Percentiles rank a stretch among this genome's conserved stretches.
Conservation (phyloP, 2,888 invertebrate genomes). For the Chrysina gloriosa region DNA sequence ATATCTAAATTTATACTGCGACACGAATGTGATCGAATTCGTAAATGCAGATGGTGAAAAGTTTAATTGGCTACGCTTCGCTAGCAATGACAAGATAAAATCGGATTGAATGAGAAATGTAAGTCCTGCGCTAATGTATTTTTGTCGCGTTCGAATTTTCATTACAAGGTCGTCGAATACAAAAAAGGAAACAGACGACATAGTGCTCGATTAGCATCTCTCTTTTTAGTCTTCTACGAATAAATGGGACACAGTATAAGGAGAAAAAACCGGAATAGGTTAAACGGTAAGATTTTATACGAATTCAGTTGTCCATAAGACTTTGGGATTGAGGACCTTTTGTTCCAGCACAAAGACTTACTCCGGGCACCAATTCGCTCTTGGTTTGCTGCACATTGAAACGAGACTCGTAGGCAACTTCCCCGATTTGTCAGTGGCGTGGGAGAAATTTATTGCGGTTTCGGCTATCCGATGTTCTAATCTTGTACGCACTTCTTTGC, state of each 20-base stretch:
- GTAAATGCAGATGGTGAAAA: too few relatives aligned
- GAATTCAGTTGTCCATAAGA: conserved; percentile 43
- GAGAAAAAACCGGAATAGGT: conserved; percentile 46
- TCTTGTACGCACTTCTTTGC: conserved; percentile 44
- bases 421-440: conserved; percentile 50
- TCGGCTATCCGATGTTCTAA: conserved; percentile 53
- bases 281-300: conserved; percentile 49
- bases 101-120: not conserved
- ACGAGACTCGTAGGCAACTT: conserved; percentile 40
- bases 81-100: not conserved
- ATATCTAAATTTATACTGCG: too few relatives aligned
- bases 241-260: conserved; percentile 18
- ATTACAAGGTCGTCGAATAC: not conserved
- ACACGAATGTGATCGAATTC: too few relatives aligned
- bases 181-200: conserved; percentile 23
- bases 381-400: conserved; percentile 32
- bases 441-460: conserved; percentile 54
- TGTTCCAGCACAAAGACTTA: conserved; percentile 51
- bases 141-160: not conserved
- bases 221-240: conserved; percentile 12
- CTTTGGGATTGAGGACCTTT: conserved; percentile 47
- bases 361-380: conserved; percentile 44
- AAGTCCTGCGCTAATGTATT: conserved; percentile 1
- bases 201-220: conserved; percentile 32
- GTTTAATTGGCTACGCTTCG: not conserved